Base-by-base conservation (phyloP, 2,888 invertebrate genomes). In the Apotomis turbidana region DNA sequence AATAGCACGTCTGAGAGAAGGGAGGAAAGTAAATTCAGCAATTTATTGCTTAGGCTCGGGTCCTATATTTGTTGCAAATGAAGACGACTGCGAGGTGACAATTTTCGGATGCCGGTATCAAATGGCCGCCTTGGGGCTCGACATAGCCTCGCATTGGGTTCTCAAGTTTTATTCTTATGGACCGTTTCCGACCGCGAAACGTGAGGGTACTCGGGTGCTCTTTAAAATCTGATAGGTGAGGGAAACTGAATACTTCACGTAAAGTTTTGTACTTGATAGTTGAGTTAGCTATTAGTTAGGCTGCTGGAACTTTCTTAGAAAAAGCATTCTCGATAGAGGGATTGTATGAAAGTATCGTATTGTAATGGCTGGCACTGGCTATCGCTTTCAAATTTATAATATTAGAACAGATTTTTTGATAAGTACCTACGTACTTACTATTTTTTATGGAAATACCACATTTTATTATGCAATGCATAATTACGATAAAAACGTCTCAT, bases 21-120 rank as follows among this genome's bases (percentile, higher is more conserved):
- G 80, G 85, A 83, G 83, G 86, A 85, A 85, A 88, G 87, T 91
- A 90, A 91, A 91, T 89, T 91, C 87, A 87, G 85, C 87, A 89
- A 90, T 91, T 91, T 91, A 91, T 90, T 87, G 89, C 86, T 80
- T 80, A 84, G 87, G 82, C 86, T 82, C 82, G 79, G 85, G 87
- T 80, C 87, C 86, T 90, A 89, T 90, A 90, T 91, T 91, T 92
- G 91, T 90, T 90, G 90, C 90, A 91, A 92, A 92, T 92, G 91
- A 92, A 92, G 90, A 89, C 88, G 85, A 83, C 81, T 81, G 85
- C 79, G 87, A 90, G 91, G 91, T 92, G 91, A 91, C 91, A 91
- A 91, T 90, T 90, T 90, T 89, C 87, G 86, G 87, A 83, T 85
- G 85, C 80, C 83, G 87, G 84, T 83, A 77, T 82, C 79, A 78